Conservation (phyloP, 2,113 vertebrate genomes). For the Corydoras sp. region DNA sequence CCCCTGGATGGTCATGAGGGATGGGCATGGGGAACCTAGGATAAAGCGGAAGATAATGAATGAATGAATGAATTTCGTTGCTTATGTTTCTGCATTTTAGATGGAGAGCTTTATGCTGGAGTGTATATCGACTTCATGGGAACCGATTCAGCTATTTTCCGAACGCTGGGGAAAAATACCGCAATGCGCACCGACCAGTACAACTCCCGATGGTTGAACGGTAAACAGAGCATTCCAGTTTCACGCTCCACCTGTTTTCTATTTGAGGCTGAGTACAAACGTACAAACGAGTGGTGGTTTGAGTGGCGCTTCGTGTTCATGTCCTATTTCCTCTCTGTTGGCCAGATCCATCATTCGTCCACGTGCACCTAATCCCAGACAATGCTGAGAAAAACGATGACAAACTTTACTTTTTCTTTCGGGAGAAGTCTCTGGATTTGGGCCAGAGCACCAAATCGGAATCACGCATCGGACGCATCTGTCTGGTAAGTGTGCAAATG, state of each 20-base stretch:
- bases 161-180: slow-evolving; percentile 89
- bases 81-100: slow-evolving; percentile 60
- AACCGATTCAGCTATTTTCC: slow-evolving; percentile 95
- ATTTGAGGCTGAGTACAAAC: neutral
- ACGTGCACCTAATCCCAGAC: slow-evolving; percentile 89
- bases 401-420: slow-evolving; percentile 99
- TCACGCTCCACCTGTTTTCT: neutral
- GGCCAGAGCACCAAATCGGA: slow-evolving; percentile 87
- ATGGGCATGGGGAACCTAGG: no score
- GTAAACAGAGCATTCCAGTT: slow-evolving; percentile 54
- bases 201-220: slow-evolving; percentile 97
- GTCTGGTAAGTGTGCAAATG: slow-evolving; percentile 73
- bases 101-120: slow-evolving; percentile 91
- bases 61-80: neutral
- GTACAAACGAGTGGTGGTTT: neutral
- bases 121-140: slow-evolving; percentile 99
- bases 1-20: no score
- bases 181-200: slow-evolving; percentile 98
- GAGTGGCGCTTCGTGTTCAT: neutral
- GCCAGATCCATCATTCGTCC: slow-evolving; percentile 88
- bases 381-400: slow-evolving; percentile 92
- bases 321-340: slow-evolving; percentile 22
- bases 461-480: slow-evolving; percentile 92
- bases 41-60: no score
- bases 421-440: slow-evolving; percentile 88